Evolutionary conservation across 2,113 vertebrate species (phyloP), one percentile per base, ranked within the genome.

Genomic region (Plestiodon gilberti): DNA sequence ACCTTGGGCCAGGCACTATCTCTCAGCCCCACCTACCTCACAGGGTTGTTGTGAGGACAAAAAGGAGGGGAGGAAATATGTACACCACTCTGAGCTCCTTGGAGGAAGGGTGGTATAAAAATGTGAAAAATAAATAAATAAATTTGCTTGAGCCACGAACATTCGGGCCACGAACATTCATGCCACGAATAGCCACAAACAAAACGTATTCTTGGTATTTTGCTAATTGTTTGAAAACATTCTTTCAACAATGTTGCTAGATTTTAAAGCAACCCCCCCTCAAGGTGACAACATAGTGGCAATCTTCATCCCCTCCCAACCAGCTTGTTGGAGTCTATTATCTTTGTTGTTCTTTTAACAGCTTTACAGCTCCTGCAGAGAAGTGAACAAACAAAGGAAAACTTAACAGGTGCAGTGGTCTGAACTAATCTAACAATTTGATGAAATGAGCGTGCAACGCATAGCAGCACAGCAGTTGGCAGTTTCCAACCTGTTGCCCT

Each of bases 321-420:
- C 77, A 92, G 85, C 33, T 65, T 83, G 62, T 69, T 40, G 73
- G 33, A 20, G 18, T 17, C 88, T 52, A 23, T 3, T 85, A 87
- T 88, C 52, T 82, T 90, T 90, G n/a, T 43, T 43, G 40, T 71
- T 70, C 89, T 89, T 88, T 69, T 83, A 85, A 78, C 83, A 88
- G 7, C 79, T 59, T 67, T 87, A 83, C 3, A 73, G n/a, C 35
- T 82, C 35, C 70, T 90, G 35, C 52, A 86, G 83, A 75, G 83
- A 90, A 80, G 43, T 89, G 79, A 67, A 76, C 59, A 88, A 93
- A 86, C 48, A 76, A 86, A 88, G 43, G 82, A 84, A 91, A 90
- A 92, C 35, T 61, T 90, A 92, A 52, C 23, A 90, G 78, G 82
- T 48, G 28, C 59, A 74, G 40, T 33, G 71, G 38, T 83, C 62